Evolutionary conservation across 2,888 invertebrate species (phyloP).

Genomic region (Linyphia triangularis): DNA sequence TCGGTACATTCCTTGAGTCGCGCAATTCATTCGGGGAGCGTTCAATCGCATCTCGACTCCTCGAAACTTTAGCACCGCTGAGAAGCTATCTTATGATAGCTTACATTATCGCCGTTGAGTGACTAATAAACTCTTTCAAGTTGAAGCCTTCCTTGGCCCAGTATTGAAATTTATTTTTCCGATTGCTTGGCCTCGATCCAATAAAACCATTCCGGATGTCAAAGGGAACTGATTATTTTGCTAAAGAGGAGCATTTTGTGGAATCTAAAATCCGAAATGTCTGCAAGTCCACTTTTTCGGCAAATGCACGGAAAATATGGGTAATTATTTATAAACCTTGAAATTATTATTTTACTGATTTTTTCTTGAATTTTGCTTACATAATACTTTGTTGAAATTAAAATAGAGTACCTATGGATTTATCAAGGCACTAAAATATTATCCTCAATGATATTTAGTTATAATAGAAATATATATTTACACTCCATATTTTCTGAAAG

Average conservation of each 20-base stretch:
- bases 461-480: too few species aligned
- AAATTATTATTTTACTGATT: neutral
- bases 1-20: too few species aligned
- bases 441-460: too few species aligned
- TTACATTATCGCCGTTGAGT: constrained; percentile 1
- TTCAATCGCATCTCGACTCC: too few species aligned
- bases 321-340: neutral
- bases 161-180: constrained; percentile 56
- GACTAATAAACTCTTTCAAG: constrained; percentile 35
- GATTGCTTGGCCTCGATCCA: constrained; percentile 46
- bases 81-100: neutral
- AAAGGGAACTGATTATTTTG: constrained; percentile 1
- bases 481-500: too few species aligned
- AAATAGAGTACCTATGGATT: too few species aligned
- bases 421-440: too few species aligned
- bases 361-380: neutral
- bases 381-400: too few species aligned
- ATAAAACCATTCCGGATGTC: constrained; percentile 29
- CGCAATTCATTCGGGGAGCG: too few species aligned
- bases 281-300: constrained; percentile 51
- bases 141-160: constrained; percentile 52
- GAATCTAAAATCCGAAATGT: constrained; percentile 19
- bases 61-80: neutral
- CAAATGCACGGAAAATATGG: constrained; percentile 43
- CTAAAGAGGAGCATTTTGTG: constrained; percentile 1